Base-by-base conservation (phyloP, 2,888 invertebrate species). In the Morpho helenor region DNA sequence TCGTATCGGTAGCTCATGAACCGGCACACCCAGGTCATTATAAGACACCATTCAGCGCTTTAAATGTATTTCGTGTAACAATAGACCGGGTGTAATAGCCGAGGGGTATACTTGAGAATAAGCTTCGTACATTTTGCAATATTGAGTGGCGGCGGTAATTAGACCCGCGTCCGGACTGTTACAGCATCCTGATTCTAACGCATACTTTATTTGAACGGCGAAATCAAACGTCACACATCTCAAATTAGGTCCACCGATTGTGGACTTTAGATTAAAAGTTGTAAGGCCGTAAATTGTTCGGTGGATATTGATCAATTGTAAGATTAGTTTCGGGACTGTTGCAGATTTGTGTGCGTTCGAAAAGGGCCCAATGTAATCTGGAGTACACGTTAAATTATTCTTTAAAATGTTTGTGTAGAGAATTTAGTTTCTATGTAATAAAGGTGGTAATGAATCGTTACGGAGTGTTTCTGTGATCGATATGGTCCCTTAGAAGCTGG, bases 121-220 rank as follows among this genome's bases (percentile, higher is more conserved):
- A 79, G 77, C 79, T 81, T 79, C 74, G 75, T 74, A 70, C 75
- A 79, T 89, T 86, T 87, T 83, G 88, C 87, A 90, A 89, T 81
- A 84, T 84, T 80, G 83, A 85, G 80, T 82, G 82, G 77, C 82
- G 79, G 77, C 71, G 78, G 84, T 87, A 89, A 90, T 89, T 88
- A 87, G 87, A 87, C 68, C 79, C 72, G 79, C 81, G 82, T 85
- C 84, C 84, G 82, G 64, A 65, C 79, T 71, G 74, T 86, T 84
- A 84, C 87, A 82, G 86, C 86, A 87, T 87, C 88, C 87, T 84
- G 85, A 87, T 84, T 83, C 82, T 80, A 86, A 85, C 82, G 80
- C 84, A 77, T 73, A 74, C 63, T 61, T 60, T 64, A 60, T 59
- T 61, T 57, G 52, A 49, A 53, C 59, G 59, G 57, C 56, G 72